These are phyloP conservation scores for Xenopus borealis DNA, from an alignment of 2,113 vertebrate species.

Conservation along the genomic window DNA sequence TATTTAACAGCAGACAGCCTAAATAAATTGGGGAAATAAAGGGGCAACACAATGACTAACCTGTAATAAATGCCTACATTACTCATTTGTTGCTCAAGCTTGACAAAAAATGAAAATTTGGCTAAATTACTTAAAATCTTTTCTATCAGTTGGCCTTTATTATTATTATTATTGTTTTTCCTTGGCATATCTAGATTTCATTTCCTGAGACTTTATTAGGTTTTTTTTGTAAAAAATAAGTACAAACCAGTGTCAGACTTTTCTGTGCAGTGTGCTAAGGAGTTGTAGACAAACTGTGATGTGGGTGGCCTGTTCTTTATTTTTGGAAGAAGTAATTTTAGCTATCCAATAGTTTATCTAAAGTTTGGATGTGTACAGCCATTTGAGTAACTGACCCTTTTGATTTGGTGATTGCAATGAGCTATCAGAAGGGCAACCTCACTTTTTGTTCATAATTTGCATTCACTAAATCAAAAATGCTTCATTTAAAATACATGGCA, in stretches of 20 bases:
- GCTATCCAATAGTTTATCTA: constrained; percentile 25
- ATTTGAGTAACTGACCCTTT: background rate
- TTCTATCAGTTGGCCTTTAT: too few species aligned
- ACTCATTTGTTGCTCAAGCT: too few species aligned
- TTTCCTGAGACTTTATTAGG: constrained; percentile 21
- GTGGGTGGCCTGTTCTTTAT: constrained; percentile 29
- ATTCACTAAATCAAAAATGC: constrained; percentile 55
- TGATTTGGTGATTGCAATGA: constrained; percentile 8
- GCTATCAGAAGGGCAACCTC: background rate
- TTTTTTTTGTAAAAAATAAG: background rate
- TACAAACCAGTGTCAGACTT: constrained; percentile 3
- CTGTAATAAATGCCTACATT: too few species aligned
- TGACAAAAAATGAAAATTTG: too few species aligned
- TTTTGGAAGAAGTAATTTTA: constrained; percentile 21
- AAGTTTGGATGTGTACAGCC: constrained; percentile 8
- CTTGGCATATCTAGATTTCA: constrained; percentile 20
- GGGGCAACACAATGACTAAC: too few species aligned
- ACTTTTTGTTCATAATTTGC: constrained; percentile 45
- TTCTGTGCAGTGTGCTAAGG: constrained; percentile 4
- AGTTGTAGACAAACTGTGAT: constrained; percentile 26
- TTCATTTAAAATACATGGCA: constrained; percentile 55
- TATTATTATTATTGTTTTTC: constrained; percentile 4
- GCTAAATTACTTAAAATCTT: too few species aligned
- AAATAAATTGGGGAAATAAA: too few species aligned
- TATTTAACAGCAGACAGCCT: too few species aligned